Evolutionary conservation across 2,113 vertebrate species (phyloP), one percentile per base, ranked within the genome.

Genomic region (Dasyprocta punctata): DNA sequence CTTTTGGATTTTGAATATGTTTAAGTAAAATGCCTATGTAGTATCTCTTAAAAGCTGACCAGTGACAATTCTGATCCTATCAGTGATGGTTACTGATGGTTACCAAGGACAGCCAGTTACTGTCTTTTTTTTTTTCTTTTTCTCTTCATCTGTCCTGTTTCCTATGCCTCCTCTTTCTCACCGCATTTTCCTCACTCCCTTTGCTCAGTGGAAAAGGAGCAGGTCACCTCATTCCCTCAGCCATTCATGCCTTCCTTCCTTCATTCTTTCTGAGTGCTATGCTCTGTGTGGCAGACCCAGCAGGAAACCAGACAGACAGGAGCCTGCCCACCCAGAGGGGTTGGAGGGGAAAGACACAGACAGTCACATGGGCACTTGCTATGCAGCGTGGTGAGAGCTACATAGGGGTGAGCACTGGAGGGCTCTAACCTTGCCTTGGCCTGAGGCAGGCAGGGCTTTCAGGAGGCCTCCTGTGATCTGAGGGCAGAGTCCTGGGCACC

Each of bases 301-400:
- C 12, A 33, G 28, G 13, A 24, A 85, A 69, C 12, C 24, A 63
- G 58, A n/a, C 28, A 33, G 26, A 77, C 26, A 47, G 58, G 65
- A 84, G 56, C 24, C 13, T 41, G 52, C n/a, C 54, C 44, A 56
- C 38, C 5, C 17, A 22, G 87, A 44, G n/a, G 75, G 3, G 38
- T 28, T 38, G 17, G 9, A 60, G 20, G 69, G 41, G 5, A 24
- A 56, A 6, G 71, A 24, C 3, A 10, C 26, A 11, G 28, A 13
- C 26, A 20, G 28, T 47, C 13, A 49, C 2, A 28, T 47, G 63
- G 11, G 7, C n/a, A 1, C 41, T 90, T 56, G 36, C 56, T 5
- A 0, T 3, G 4, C 2, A 47, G 61, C 1, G 10, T 26, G 54
- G 26, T 6, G 9, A 2, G 28, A 7, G 5, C 26, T 44, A 1